Percentiles rank a stretch among this genome's conserved stretches.
Conservation (phyloP, 2,797 vertebrate genomes). For the Toxotes lorentzi region DNA sequence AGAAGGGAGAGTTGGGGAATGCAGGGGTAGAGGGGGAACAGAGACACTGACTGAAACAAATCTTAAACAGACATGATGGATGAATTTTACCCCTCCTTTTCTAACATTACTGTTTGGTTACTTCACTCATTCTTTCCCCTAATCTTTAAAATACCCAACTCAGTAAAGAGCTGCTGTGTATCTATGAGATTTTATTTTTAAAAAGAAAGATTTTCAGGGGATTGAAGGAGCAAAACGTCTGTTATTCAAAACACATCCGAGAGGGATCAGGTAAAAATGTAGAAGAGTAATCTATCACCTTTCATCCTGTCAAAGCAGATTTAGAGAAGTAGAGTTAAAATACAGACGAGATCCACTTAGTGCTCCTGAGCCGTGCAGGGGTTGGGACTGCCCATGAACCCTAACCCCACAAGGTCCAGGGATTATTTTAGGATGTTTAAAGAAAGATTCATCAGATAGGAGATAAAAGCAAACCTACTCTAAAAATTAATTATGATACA, state of each 20-base stretch:
- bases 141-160: background rate
- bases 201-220: slow-evolving; percentile 6
- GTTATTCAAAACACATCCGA: slow-evolving; percentile 11
- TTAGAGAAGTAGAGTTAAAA: slow-evolving; percentile 18
- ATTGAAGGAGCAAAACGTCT: background rate
- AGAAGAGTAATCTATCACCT: slow-evolving; percentile 16
- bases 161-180: background rate
- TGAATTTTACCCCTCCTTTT: slow-evolving; percentile 22
- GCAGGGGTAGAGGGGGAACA: slow-evolving; percentile 51
- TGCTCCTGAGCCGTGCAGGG: slow-evolving; percentile 35
- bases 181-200: background rate
- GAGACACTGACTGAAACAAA: slow-evolving; percentile 47
- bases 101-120: slow-evolving; percentile 12
- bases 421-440: background rate
- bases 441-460: background rate
- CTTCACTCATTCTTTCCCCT: background rate
- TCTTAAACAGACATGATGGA: slow-evolving; percentile 53
- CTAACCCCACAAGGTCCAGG: background rate
- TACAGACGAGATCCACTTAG: slow-evolving; percentile 25
- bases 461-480: background rate
- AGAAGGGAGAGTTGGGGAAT: slow-evolving; percentile 62
- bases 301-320: slow-evolving; percentile 46
- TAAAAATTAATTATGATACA: fast-evolving
- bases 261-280: slow-evolving; percentile 28
- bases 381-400: slow-evolving; percentile 49